These are phyloP conservation scores for Atopsyche davidsoni DNA, from an alignment of 1,140 invertebrate species.

Conservation along the genomic window DNA sequence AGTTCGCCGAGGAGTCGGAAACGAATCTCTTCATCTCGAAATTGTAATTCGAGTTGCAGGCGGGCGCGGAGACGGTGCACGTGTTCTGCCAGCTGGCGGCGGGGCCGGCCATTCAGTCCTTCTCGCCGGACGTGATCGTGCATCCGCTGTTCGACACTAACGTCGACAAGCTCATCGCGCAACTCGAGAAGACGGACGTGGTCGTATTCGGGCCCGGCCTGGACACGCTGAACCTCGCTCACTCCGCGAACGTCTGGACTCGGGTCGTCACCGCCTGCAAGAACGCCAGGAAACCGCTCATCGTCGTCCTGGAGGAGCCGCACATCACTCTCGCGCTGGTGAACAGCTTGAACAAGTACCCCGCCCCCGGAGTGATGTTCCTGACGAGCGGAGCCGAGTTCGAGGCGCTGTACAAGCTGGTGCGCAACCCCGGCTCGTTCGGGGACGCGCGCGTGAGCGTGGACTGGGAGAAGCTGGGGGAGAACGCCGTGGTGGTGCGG, in stretches of 20 bases:
- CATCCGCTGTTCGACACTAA: constrained; percentile 58
- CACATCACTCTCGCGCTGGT: constrained; percentile 50
- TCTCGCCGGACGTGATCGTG: constrained; percentile 78
- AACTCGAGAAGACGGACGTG: constrained; percentile 58
- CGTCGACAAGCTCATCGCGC: constrained; percentile 40
- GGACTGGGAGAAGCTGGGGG: constrained; percentile 13
- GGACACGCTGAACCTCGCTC: constrained; percentile 54
- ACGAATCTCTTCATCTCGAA: background rate
- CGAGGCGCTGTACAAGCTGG: constrained; percentile 17
- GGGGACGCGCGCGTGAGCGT: constrained; percentile 14
- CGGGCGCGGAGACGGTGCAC: constrained; percentile 67
- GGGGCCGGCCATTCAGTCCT: constrained; percentile 66
- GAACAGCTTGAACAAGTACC: constrained; percentile 24
- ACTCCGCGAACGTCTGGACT: constrained; percentile 40
- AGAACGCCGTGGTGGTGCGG: constrained; percentile 12
- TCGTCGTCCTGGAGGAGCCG: constrained; percentile 75
- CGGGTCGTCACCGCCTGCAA: constrained; percentile 36
- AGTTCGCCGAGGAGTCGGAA: background rate
- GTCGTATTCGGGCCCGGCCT: constrained; percentile 73
- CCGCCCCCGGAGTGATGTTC: constrained; percentile 51
- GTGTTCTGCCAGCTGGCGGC: constrained; percentile 66
- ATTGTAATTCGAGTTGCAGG: constrained; percentile 14
- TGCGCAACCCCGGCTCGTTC: constrained; percentile 14
- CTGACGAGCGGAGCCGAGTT: constrained; percentile 78
- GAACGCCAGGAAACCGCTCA: constrained; percentile 55